Base-by-base conservation (phyloP, 92 coral and sea anemone genomes). In the Scolanthus callimorphus region DNA sequence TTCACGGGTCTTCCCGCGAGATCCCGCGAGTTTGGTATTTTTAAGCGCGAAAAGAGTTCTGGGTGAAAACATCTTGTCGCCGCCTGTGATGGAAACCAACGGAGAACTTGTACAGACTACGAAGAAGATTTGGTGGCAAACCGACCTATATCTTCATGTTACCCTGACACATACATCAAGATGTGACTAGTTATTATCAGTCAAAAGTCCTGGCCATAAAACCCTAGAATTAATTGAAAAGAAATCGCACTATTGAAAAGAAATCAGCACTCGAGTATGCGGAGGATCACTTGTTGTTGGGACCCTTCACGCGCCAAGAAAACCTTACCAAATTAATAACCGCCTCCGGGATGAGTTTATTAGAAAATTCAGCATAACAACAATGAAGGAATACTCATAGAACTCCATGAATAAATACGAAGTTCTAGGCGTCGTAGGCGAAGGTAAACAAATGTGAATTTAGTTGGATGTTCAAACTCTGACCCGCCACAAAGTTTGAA, bases 401-500 rank as follows among this genome's bases (percentile, higher is more conserved):
- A 54, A 45, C 26, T 75, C 72, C 59, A 91, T 91, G 97, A 91
- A 91, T 78, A 91, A 91, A 79, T 91, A 91, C 97, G 97, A 91
- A 61, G 97, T 91, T 64, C 96, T 91, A 73, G 97, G 97, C 41
- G 78, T 91, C 65, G 97, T 91, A 72, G 97, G 97, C 90, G 97
- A 91, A 87, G 97, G 97, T 91, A 75, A 63, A 29, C 15, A 22
- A 34, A 11, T 12, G 22, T 39, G 24, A 8, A 50, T n/a, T n/a
- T n/a, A 23, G 1, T 22, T 23, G 12, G 2, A 17, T 64, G 64
- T 65, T 50, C 31, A 47, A 52, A 22, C 13, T 9, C 59, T 52
- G 23, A 46, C 52, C 52, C 52, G 52, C 52, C 52, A 46, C 11
- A 46, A 46, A 46, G 52, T 46, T 46, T 46, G 52, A 46, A 46